phyloP scores from a whole-genome alignment of 2,113 vertebrate species.

The Ochotona curzoniae region DNA sequence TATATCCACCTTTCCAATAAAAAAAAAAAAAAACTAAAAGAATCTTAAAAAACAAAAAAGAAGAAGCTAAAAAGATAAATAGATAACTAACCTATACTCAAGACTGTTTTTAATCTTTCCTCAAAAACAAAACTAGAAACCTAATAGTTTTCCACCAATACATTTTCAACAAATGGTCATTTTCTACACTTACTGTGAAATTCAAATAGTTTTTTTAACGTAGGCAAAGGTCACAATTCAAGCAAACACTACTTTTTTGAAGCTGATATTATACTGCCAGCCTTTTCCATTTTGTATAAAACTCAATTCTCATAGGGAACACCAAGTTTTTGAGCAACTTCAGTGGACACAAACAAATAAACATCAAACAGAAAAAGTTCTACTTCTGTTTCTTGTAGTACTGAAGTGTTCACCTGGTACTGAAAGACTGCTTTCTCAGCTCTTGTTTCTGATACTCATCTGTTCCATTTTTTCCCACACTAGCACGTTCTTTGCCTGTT shows the following conservation, averaged over 20 bases:
- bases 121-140: slow-evolving; percentile 57
- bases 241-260: slow-evolving; percentile 37
- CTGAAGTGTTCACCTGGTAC: neutral
- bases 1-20: too few relatives aligned
- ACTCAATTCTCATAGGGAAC: slow-evolving; percentile 41
- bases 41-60: neutral
- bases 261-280: neutral
- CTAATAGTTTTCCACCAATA: slow-evolving; percentile 43
- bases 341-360: slow-evolving; percentile 47
- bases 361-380: neutral
- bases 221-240: slow-evolving; percentile 18
- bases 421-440: slow-evolving; percentile 63
- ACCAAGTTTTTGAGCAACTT: slow-evolving; percentile 52
- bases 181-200: slow-evolving; percentile 24
- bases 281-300: slow-evolving; percentile 49
- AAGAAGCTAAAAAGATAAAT: slow-evolving; percentile 20
- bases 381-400: neutral
- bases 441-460: slow-evolving; percentile 66
- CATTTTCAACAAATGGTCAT: neutral
- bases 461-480: slow-evolving; percentile 64
- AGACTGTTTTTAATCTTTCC: slow-evolving; percentile 5
- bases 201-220: neutral
- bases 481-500: slow-evolving; percentile 59
- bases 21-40: too few relatives aligned
- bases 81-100: slow-evolving; percentile 6